Percentiles rank a stretch among this genome's conserved stretches.
These are phyloP conservation scores for Homarus americanus DNA, from an alignment of 1,140 invertebrate species.

Conservation along the genomic window DNA sequence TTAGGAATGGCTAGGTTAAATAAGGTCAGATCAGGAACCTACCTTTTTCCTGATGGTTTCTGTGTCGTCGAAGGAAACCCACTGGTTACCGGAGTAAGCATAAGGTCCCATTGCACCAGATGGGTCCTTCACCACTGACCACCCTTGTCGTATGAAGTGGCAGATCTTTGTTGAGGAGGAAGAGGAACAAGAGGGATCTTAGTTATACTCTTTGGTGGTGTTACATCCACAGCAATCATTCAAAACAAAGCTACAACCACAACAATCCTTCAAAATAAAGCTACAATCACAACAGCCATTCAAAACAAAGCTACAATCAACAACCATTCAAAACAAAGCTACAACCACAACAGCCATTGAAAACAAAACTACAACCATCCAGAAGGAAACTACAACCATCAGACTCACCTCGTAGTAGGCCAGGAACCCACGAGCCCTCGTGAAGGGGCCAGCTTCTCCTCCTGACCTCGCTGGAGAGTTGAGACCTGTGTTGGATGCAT, in stretches of 20 bases:
- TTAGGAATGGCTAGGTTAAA: too few species aligned
- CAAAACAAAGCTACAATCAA: too few species aligned
- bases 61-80: slow-evolving; percentile 91
- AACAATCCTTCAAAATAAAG: too few species aligned
- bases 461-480: slow-evolving; percentile 81
- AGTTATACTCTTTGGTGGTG: neutral
- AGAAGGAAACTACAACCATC: too few species aligned
- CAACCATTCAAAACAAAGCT: too few species aligned
- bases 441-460: slow-evolving; percentile 86
- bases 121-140: slow-evolving; percentile 88
- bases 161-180: too few species aligned
- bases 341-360: too few species aligned
- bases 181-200: neutral
- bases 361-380: too few species aligned
- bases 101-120: slow-evolving; percentile 89
- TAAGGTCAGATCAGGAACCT: too few species aligned
- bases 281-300: too few species aligned
- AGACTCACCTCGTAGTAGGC: slow-evolving; percentile 94
- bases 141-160: slow-evolving; percentile 80
- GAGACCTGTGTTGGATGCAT: slow-evolving; percentile 78
- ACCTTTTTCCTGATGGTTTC: slow-evolving; percentile 84
- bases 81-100: slow-evolving; percentile 89
- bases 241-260: too few species aligned
- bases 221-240: too few species aligned
- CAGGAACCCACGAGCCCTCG: slow-evolving; percentile 88